phyloP scores from a whole-genome alignment of 2,113 vertebrate species.

The Calonectris borealis region DNA sequence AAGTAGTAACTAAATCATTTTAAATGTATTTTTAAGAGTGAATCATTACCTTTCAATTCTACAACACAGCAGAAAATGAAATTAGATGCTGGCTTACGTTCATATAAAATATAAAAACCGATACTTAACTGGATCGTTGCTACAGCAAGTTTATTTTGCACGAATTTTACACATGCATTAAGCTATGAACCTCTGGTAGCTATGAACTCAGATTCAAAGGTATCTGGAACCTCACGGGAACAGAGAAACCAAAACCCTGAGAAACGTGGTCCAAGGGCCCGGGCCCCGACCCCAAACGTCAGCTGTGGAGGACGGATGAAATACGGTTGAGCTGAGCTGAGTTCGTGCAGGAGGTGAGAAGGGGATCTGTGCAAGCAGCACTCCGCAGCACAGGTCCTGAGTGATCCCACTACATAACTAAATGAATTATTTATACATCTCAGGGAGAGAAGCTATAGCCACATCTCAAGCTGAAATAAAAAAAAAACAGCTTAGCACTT shows the following conservation, averaged over 20 bases:
- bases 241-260: neutral
- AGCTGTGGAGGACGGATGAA: neutral
- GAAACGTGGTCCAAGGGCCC: neutral
- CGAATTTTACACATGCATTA: neutral
- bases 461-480: neutral
- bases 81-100: neutral
- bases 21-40: neutral
- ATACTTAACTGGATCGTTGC: neutral
- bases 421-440: constrained; percentile 3
- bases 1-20: neutral
- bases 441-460: neutral
- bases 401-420: neutral
- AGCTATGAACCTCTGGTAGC: neutral
- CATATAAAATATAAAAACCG: neutral
- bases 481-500: neutral
- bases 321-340: neutral
- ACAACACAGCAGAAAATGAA: neutral
- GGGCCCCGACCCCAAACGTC: no score
- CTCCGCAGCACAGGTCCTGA: neutral
- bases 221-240: neutral
- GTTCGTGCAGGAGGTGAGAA: neutral
- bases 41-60: constrained; percentile 13
- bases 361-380: neutral
- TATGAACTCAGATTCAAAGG: neutral
- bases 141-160: neutral